These are phyloP conservation scores for Masnerella sp. DNA, from an alignment of 2,888 invertebrate species.

Conservation along the genomic window DNA sequence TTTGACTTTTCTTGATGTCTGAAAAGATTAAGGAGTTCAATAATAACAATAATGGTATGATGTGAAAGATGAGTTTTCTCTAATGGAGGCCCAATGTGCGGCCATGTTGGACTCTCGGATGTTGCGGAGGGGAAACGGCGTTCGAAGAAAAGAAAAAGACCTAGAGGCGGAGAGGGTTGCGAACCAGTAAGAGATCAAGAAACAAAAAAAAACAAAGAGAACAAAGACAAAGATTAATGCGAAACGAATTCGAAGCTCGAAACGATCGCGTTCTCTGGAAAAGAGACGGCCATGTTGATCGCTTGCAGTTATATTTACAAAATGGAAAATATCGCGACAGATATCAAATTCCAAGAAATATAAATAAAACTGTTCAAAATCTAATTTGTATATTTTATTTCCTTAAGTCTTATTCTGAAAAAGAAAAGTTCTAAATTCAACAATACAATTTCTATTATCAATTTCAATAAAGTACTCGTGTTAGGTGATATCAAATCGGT, in stretches of 20 bases:
- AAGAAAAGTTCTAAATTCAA: no score
- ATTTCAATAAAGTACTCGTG: no score
- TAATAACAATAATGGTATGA: conserved; percentile 12
- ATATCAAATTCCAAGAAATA: conserved; percentile 13
- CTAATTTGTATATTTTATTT: no score
- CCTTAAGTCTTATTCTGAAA: no score
- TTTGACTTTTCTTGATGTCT: no score
- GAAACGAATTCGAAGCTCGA: conserved; percentile 67
- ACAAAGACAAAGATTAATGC: conserved; percentile 72
- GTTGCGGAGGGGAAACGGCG: conserved; percentile 57
- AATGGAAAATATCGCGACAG: conserved; percentile 48
- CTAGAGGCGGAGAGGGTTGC: conserved; percentile 59
- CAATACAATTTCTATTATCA: no score
- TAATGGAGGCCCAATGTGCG: conserved; percentile 57
- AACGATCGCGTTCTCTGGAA: conserved; percentile 48
- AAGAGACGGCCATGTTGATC: conserved; percentile 64
- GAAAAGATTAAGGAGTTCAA: no score
- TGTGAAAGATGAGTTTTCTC: conserved; percentile 50
- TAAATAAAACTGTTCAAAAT: no score
- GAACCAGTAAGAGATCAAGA: conserved; percentile 69
- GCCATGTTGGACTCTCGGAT: conserved; percentile 57
- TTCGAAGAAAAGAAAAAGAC: conserved; percentile 56
- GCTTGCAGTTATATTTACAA: conserved; percentile 8
- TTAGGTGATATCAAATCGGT: no score
- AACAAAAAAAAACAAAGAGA: conserved; percentile 69